Conservation (phyloP, 2,888 invertebrate species). For the Argyresthia goedartella region DNA sequence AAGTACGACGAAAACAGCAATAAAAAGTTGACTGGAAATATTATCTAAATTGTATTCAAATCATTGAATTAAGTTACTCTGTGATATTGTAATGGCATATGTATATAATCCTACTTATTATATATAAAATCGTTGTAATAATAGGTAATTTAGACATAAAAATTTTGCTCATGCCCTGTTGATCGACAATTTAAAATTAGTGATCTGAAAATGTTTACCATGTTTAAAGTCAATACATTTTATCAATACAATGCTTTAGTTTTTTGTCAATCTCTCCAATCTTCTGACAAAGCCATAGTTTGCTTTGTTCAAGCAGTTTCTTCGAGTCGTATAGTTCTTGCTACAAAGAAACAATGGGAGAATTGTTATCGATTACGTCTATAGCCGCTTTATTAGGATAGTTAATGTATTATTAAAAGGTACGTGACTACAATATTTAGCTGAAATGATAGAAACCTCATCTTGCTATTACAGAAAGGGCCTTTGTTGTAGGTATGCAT, state of each 20-base stretch:
- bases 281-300: constrained; percentile 38
- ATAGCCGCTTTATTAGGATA: too few relatives aligned
- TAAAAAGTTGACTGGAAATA: not conserved
- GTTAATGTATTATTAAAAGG: too few relatives aligned
- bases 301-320: constrained; percentile 35
- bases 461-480: too few relatives aligned
- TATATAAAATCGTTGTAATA: constrained; percentile 19
- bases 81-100: constrained; percentile 23
- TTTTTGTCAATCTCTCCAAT: constrained; percentile 44
- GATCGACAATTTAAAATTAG: not conserved
- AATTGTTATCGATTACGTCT: not conserved
- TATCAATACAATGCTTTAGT: constrained; percentile 44
- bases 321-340: constrained; percentile 26
- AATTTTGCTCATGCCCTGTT: not conserved
- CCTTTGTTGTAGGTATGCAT: too few relatives aligned
- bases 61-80: constrained; percentile 20
- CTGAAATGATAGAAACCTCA: too few relatives aligned
- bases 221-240: constrained; percentile 23
- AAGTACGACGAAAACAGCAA: not conserved
- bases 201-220: constrained; percentile 5
- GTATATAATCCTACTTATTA: too few relatives aligned
- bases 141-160: not conserved
- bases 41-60: constrained; percentile 8
- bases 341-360: constrained; percentile 22
- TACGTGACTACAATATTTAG: too few relatives aligned